Evolutionary conservation across 2,888 invertebrate species (phyloP).

Genomic region (Thymelicus acteon): DNA sequence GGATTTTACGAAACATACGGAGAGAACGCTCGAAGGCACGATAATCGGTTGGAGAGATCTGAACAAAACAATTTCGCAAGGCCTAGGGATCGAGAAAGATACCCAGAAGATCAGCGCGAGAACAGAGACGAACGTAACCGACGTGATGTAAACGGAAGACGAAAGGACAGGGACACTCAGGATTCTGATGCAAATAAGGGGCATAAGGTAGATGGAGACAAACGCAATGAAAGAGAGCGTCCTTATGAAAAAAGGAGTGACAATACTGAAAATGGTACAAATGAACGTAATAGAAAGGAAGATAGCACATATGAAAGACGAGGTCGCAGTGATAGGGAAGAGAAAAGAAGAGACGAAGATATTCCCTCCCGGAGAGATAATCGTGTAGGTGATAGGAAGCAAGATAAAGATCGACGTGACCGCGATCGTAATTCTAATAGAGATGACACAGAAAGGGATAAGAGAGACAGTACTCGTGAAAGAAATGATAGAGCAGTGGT

Average conservation of each 20-base stretch:
- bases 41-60: constrained; percentile 53
- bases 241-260: constrained; percentile 8
- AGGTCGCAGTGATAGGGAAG: constrained; percentile 38
- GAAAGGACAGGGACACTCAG: constrained; percentile 37
- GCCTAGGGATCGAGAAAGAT: constrained; percentile 47
- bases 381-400: constrained; percentile 26
- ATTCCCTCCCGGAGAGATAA: not conserved
- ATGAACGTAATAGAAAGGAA: constrained; percentile 22
- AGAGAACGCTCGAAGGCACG: constrained; percentile 61
- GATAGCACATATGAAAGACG: constrained; percentile 33
- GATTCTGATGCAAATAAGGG: constrained; percentile 24
- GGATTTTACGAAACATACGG: constrained; percentile 78
- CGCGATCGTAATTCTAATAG: constrained; percentile 25
- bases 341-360: constrained; percentile 20
- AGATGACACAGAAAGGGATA: not conserved
- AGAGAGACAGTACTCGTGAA: not conserved
- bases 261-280: constrained; percentile 28
- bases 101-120: constrained; percentile 40
- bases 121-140: constrained; percentile 40
- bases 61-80: constrained; percentile 56
- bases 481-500: not conserved
- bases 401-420: constrained; percentile 20
- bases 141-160: constrained; percentile 35
- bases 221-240: constrained; percentile 15
- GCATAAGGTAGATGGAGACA: constrained; percentile 8